Evolutionary conservation across 2,113 vertebrate genomes (phyloP).

Genomic region (Scolopax mira): DNA sequence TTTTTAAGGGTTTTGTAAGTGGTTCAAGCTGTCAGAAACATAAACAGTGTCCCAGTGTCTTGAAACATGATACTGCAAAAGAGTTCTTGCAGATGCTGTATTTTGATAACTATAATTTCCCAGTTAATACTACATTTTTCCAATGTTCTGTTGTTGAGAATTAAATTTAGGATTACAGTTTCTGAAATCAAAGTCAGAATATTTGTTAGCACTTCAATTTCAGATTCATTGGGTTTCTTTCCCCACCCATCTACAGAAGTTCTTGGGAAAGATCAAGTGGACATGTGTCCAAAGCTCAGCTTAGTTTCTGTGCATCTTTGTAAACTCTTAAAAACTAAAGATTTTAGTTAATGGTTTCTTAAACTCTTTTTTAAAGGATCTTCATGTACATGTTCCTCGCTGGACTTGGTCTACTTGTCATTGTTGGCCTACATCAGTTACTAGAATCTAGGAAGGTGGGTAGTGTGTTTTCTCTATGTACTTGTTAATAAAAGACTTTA

Average conservation of each 20-base stretch:
- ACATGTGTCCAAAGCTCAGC: neutral
- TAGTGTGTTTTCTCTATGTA: neutral
- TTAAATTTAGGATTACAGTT: neutral
- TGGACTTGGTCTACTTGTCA: constrained; percentile 88
- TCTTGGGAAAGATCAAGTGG: neutral
- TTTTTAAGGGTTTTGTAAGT: neutral
- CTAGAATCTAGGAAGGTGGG: constrained; percentile 96
- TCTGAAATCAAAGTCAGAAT: neutral
- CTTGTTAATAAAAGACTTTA: neutral
- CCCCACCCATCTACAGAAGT: neutral
- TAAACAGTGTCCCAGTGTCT: neutral
- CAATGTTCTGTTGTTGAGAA: neutral
- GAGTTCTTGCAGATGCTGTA: neutral
- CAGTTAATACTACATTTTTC: neutral
- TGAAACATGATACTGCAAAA: neutral
- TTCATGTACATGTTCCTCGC: constrained; percentile 98
- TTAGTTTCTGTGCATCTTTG: neutral
- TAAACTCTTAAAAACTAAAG: neutral
- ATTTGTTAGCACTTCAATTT: neutral
- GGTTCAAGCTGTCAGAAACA: neutral
- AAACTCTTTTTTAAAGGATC: constrained; percentile 78
- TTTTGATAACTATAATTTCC: neutral
- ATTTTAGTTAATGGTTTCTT: neutral
- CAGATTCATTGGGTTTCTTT: neutral
- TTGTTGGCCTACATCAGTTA: constrained; percentile 94